Base-by-base conservation (phyloP, 2,888 invertebrate genomes). In the Hirtodrosophila confusa region DNA sequence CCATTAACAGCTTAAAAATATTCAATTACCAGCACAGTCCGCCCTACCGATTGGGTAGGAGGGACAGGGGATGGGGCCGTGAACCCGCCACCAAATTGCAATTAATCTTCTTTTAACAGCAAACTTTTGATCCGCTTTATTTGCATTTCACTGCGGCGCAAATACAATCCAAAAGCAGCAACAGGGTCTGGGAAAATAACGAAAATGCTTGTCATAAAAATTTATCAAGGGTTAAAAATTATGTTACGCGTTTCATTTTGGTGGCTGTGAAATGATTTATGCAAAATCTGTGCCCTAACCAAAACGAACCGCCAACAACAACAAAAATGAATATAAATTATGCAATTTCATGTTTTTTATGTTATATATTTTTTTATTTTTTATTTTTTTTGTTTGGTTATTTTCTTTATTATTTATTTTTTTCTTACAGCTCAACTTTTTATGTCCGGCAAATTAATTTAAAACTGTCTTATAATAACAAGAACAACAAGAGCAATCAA, bases 1-100 rank as follows among this genome's bases (percentile, higher is more conserved):
- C 88, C 88, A 83, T 83, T 83, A 88, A 83, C 82, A 88, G 82
- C 82, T 83, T 83, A 83, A 83, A 83, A 88, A 88, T 83, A 87
- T 83, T 83, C 87, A 83, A 88, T 83, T 83, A 83, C 82, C 82
- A 77, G 55, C 61, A 45, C 60, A 53, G 61, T 37, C 44, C 40
- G 31, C 36, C 41, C 53, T 24, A 40, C 35, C 31, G 56, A 55
- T 35, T 63, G 12, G 33, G 43, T 36, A 35, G 29, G 27, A 10
- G 4, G 40, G n/a, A 7, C 11, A 12, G n/a, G 5, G 9, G 51
- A 40, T 49, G 45, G 39, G 60, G 41, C 53, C 55, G 61, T 33
- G 54, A 48, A 56, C 72, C 73, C 76, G 88, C 87, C 85, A 86
- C 87, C 88, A 88, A 83, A 86, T 88, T 83, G 82, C 82, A 83